Conservation (phyloP, 2,113 vertebrate species). For the Elephantulus edwardii region DNA sequence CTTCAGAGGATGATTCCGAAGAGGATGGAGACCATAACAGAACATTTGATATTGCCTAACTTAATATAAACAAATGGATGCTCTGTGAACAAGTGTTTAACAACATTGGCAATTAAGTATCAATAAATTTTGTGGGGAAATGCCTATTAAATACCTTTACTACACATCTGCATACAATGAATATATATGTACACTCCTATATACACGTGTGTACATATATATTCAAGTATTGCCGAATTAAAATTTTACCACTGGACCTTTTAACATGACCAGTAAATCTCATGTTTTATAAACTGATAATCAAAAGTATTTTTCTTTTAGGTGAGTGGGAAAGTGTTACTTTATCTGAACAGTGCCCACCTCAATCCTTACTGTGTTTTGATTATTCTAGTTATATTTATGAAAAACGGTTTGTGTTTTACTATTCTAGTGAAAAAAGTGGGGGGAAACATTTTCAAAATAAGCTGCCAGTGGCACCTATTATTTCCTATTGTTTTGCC, state of each 20-base stretch:
- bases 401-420: constrained; percentile 76
- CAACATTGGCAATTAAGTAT: constrained; percentile 79
- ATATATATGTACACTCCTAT: constrained; percentile 53
- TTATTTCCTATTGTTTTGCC: constrained; percentile 79
- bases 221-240: constrained; percentile 78
- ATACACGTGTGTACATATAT: constrained; percentile 69
- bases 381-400: constrained; percentile 82
- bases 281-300: constrained; percentile 77
- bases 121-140: constrained; percentile 75
- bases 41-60: constrained; percentile 83
- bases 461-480: constrained; percentile 71
- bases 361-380: constrained; percentile 76
- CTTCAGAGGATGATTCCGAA: constrained; percentile 91
- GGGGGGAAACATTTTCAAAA: constrained; percentile 79
- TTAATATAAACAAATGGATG: constrained; percentile 70
- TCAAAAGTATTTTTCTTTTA: constrained; percentile 78
- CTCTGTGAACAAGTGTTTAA: constrained; percentile 81
- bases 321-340: constrained; percentile 74
- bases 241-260: constrained; percentile 76
- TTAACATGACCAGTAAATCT: constrained; percentile 72
- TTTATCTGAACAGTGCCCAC: constrained; percentile 77
- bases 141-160: constrained; percentile 79
- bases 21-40: constrained; percentile 84
- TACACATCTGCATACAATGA: constrained; percentile 65
- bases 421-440: constrained; percentile 78